Percentiles rank a stretch among this genome's conserved stretches.
Conservation (phyloP, 2,797 vertebrate genomes). For the Allobates femoralis region DNA sequence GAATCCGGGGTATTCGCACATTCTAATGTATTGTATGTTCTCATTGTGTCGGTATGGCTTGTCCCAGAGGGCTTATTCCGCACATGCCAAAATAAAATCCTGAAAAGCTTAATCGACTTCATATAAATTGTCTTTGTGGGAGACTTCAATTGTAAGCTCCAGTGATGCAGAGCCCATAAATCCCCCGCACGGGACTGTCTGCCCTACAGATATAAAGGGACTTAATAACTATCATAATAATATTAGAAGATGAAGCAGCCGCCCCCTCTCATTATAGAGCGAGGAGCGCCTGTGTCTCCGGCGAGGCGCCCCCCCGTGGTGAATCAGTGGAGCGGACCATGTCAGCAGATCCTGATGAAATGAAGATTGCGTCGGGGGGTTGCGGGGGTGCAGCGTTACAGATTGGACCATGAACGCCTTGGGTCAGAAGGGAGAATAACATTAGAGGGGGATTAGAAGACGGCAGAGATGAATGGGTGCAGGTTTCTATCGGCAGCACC, state of each 20-base stretch:
- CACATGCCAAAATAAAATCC: background rate
- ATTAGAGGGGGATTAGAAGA: background rate
- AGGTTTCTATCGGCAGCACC: no score
- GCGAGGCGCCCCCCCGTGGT: background rate
- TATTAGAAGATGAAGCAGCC: conserved; percentile 9
- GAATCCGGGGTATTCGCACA: background rate
- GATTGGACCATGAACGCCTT: background rate
- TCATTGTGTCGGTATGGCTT: background rate
- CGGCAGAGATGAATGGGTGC: no score
- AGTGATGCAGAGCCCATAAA: background rate
- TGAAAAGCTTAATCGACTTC: background rate
- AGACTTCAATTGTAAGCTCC: conserved; percentile 11
- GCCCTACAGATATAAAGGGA: background rate
- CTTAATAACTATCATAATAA: background rate
- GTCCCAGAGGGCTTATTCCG: background rate
- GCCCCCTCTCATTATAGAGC: background rate
- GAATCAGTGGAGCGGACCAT: background rate
- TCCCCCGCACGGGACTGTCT: background rate
- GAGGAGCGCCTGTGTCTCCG: background rate
- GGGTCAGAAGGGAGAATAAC: background rate
- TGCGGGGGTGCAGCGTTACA: background rate
- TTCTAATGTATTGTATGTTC: background rate
- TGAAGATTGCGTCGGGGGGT: background rate
- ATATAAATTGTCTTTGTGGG: background rate
- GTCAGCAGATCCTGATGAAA: background rate